Evolutionary conservation across 1,140 invertebrate species (phyloP).

Genomic region (Trachelipus rathkii): DNA sequence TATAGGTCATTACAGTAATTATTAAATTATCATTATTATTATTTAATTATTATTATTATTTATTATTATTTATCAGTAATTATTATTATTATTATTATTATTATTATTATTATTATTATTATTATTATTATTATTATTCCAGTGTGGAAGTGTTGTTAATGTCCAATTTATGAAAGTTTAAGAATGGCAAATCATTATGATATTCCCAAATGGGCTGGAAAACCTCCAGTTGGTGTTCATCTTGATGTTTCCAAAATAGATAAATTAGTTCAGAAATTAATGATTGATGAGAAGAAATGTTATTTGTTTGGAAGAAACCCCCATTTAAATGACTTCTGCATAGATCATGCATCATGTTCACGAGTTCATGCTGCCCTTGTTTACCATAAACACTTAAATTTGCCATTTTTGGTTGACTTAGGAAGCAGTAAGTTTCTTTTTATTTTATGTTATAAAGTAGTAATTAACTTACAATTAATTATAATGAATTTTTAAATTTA

Average conservation of each 20-base stretch:
- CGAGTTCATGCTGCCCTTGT: conserved; percentile 93
- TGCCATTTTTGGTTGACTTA: conserved; percentile 94
- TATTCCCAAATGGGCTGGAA: conserved; percentile 70
- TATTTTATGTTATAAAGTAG: background rate
- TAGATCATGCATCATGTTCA: conserved; percentile 97
- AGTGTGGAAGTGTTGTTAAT: too few species aligned
- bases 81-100: too few species aligned
- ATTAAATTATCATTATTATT: too few species aligned
- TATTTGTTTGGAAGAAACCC: conserved; percentile 97
- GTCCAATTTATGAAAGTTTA: too few species aligned
- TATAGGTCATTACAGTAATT: too few species aligned
- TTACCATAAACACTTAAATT: conserved; percentile 92
- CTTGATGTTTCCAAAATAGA: conserved; percentile 96
- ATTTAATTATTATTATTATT: too few species aligned
- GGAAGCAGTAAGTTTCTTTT: conserved; percentile 85
- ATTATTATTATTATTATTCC: too few species aligned
- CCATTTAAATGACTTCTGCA: conserved; percentile 95
- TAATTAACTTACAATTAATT: background rate
- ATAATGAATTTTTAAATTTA: conserved; percentile 52
- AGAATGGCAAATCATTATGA: too few species aligned
- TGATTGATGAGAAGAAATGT: conserved; percentile 98
- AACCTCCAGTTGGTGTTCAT: conserved; percentile 92
- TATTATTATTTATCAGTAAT: too few species aligned
- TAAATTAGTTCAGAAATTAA: conserved; percentile 91
- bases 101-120: too few species aligned